Conservation (phyloP, 2,797 vertebrate species). For the Epinephelus coioides region DNA sequence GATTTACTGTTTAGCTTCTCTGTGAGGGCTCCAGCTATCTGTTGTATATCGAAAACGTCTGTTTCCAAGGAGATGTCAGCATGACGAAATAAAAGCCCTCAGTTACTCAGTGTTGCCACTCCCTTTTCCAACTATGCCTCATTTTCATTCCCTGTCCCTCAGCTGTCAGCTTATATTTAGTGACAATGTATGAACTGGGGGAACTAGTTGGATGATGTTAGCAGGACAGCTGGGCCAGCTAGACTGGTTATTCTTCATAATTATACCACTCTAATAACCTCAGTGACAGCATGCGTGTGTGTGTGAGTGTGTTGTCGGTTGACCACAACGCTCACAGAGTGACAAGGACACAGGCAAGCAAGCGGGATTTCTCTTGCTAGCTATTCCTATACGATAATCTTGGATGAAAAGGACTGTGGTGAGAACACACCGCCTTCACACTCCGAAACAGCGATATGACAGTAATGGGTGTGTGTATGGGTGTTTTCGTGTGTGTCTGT, state of each 20-base stretch:
- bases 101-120: slow-evolving; percentile 45
- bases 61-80: slow-evolving; percentile 62
- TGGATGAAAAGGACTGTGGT: slow-evolving; percentile 20
- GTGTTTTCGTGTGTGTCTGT: slow-evolving; percentile 18
- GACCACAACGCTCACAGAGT: slow-evolving; percentile 28
- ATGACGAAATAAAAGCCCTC: slow-evolving; percentile 53
- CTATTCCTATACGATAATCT: slow-evolving; percentile 27
- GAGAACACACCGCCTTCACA: slow-evolving; percentile 33
- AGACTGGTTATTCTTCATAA: slow-evolving; percentile 68
- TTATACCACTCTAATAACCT: slow-evolving; percentile 66
- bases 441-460: slow-evolving; percentile 29
- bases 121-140: slow-evolving; percentile 48
- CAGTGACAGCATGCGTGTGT: slow-evolving; percentile 33
- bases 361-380: slow-evolving; percentile 25
- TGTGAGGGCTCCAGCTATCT: slow-evolving; percentile 1
- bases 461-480: slow-evolving; percentile 37
- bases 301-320: slow-evolving; percentile 14
- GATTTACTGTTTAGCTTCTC: slow-evolving; percentile 17
- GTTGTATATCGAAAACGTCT: slow-evolving; percentile 13
- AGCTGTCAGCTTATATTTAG: slow-evolving; percentile 56
- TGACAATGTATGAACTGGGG: slow-evolving; percentile 22
- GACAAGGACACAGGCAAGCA: slow-evolving; percentile 26
- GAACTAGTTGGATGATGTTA: slow-evolving; percentile 53
- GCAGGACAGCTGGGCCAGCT: slow-evolving; percentile 66
- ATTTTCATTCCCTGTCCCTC: slow-evolving; percentile 41